Evolutionary conservation across 2,888 invertebrate species (phyloP).

Genomic region (Agonopterix arenella): DNA sequence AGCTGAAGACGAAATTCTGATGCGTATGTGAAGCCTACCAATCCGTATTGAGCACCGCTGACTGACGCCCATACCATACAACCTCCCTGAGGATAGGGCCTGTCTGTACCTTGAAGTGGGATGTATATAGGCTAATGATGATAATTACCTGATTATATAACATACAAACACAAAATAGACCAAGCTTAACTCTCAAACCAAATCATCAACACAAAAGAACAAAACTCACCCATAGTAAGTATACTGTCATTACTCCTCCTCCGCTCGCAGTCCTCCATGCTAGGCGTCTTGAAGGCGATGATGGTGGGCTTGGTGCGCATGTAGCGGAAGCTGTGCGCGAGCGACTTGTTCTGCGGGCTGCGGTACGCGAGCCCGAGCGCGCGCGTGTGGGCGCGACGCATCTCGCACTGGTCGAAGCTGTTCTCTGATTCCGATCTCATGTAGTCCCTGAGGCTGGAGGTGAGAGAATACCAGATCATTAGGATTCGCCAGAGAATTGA

Average conservation of each 20-base stretch:
- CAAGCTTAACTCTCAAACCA: background rate
- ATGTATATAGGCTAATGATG: no score
- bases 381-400: conserved; percentile 77
- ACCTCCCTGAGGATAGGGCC: no score
- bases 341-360: conserved; percentile 86
- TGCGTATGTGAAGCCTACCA: no score
- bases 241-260: conserved; percentile 75
- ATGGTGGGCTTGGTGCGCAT: conserved; percentile 93
- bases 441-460: conserved; percentile 81
- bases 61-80: no score
- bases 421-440: conserved; percentile 88
- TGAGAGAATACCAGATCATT: background rate
- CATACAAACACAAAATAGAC: no score
- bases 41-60: no score
- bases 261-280: conserved; percentile 82
- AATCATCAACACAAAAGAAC: background rate
- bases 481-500: no score
- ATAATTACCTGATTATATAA: no score
- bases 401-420: conserved; percentile 82
- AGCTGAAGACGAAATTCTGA: no score
- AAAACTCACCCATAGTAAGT: conserved; percentile 62
- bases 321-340: conserved; percentile 90
- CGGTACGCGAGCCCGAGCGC: conserved; percentile 81
- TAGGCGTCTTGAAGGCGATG: conserved; percentile 91
- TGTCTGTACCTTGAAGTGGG: no score